Conservation (phyloP, 2,888 invertebrate species). For the Melitaea athalia region DNA sequence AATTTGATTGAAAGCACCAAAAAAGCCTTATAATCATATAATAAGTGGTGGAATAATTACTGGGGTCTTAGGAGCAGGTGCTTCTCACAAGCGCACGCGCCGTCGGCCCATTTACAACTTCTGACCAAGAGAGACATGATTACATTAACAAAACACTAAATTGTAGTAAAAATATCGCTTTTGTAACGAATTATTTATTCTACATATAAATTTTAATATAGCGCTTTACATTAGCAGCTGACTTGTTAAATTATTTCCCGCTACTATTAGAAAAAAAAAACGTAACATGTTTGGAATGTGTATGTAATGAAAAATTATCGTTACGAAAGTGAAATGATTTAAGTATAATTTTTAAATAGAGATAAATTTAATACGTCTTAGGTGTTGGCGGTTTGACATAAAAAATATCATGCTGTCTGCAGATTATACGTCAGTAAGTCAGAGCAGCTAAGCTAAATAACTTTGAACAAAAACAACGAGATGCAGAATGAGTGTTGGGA, state of each 20-base stretch:
- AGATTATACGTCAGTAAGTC: not conserved
- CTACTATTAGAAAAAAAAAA: not conserved
- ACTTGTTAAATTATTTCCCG: conserved; percentile 13
- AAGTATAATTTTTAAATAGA: not conserved
- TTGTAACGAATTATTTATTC: conserved; percentile 32
- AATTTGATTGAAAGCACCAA: conserved; percentile 83
- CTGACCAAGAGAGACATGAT: conserved; percentile 55
- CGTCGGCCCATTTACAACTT: conserved; percentile 47
- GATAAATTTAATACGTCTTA: not conserved
- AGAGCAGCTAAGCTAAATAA: conserved; percentile 1
- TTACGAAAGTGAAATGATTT: not conserved
- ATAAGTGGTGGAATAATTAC: conserved; percentile 81
- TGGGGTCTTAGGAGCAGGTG: conserved; percentile 77
- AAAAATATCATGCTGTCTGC: not conserved
- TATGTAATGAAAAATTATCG: not conserved
- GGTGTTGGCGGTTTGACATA: not conserved
- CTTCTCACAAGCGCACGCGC: conserved; percentile 60
- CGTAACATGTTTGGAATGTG: not conserved
- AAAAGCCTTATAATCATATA: conserved; percentile 81
- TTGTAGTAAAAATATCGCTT: conserved; percentile 37
- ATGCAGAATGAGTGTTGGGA: conserved; percentile 45
- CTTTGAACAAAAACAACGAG: conserved; percentile 5
- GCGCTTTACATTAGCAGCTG: conserved; percentile 28
- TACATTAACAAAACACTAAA: conserved; percentile 51
- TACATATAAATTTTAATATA: conserved; percentile 24